Conservation (phyloP, 2,113 vertebrate species). For the Phylloscopus whistleri region DNA sequence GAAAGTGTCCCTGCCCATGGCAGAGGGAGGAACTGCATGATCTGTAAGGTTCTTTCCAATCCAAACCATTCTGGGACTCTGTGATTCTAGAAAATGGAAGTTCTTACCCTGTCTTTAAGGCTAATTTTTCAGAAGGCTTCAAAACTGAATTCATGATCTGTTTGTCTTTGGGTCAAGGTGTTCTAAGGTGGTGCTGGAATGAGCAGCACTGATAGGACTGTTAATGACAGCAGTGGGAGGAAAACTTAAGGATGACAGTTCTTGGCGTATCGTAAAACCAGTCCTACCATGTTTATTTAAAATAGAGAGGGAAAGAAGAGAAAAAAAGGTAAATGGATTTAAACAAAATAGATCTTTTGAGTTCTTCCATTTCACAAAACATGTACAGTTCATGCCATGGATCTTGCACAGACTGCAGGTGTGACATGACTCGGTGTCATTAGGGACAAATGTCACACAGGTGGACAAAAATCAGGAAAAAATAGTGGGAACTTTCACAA, state of each 20-base stretch:
- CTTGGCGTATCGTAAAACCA: background rate
- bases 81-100: background rate
- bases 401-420: background rate
- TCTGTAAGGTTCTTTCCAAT: background rate
- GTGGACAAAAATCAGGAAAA: background rate
- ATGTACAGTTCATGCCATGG: background rate
- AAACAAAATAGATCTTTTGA: background rate
- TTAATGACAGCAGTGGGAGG: background rate
- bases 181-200: background rate
- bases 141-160: background rate
- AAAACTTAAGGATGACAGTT: background rate
- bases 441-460: background rate
- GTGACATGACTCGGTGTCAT: rapidly evolving
- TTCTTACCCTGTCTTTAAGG: background rate
- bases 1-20: background rate
- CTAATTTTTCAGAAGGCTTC: background rate
- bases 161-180: background rate
- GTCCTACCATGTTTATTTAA: background rate
- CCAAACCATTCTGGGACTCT: background rate
- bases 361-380: background rate
- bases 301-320: background rate
- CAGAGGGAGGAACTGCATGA: no score
- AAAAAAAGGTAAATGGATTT: background rate
- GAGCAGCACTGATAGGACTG: background rate
- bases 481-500: background rate